Base-by-base conservation (phyloP, 1,140 invertebrate species). In the Macrostomum lignano region DNA sequence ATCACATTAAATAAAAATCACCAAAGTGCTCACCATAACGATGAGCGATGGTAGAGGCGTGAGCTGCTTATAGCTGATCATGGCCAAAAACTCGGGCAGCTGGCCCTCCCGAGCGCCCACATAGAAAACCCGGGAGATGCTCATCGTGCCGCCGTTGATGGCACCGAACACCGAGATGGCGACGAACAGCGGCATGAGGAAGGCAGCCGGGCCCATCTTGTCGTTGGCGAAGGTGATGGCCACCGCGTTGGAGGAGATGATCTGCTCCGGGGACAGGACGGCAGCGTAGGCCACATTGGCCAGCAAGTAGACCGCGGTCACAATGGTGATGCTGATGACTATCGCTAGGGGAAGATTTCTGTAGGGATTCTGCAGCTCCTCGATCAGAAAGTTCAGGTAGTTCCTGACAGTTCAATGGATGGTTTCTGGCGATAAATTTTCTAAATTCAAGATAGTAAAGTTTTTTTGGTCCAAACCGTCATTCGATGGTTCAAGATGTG, bases 51-150 rank as follows among this genome's bases (percentile, higher is more conserved):
- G 79, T 3, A 78, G 71, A 10, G 84, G 84, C 1, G 84, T 93
- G 33, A 78, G 62, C 36, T 73, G 67, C 34, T 69, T 64, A 6
- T 74, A 64, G 60, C 84, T 77, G 43, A 93, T 86, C 74, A 88
- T 88, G 1, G 79, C 82, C 29, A 91, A 53, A 48, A 84, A 70
- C 60, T 76, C 74, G 0, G 82, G 82, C 72, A 94, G 77, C 58
- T 93, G 82, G 26, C 81, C 77, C 51, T 88, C 70, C 41, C 76
- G 72, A 13, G 82, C 84, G 13, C 82, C 84, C 20, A 82, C 81
- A 55, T 82, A 86, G 58, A 84, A 65, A 15, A 13, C n/a, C n/a
- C n/a, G n/a, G 3, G 15, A 17, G 6, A 37, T 10, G 9, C 19
- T 36, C 3, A 36, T 15, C 7, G 21, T 10, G 10, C 17, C 10